Conservation (phyloP, 2,797 vertebrate species). For the Glossophaga mutica region DNA sequence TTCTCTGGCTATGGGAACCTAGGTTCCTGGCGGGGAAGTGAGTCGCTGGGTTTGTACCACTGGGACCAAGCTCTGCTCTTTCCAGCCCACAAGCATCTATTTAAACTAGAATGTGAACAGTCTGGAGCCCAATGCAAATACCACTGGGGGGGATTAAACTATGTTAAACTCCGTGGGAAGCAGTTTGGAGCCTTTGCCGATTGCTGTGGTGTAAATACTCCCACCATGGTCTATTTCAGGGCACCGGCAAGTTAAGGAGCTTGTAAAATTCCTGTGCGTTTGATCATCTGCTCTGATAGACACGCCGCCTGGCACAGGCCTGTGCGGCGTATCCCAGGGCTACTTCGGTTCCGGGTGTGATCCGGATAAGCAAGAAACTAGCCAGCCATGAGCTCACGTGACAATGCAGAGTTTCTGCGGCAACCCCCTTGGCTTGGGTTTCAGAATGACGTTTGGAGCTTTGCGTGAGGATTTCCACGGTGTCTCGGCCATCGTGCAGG, state of each 20-base stretch:
- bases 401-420: accelerated
- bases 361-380: accelerated
- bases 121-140: too few species aligned
- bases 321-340: accelerated
- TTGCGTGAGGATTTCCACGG: accelerated
- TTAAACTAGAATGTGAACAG: too few species aligned
- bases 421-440: neutral
- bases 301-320: accelerated
- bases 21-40: too few species aligned
- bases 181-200: neutral
- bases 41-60: too few species aligned
- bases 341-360: neutral
- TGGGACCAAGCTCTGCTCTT: neutral
- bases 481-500: neutral
- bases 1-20: too few species aligned
- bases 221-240: neutral
- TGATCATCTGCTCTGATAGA: neutral
- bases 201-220: neutral
- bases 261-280: neutral
- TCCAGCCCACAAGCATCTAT: too few species aligned
- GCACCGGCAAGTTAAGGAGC: neutral
- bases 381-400: accelerated
- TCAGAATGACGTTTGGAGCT: neutral
- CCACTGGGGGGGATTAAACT: too few species aligned
- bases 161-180: too few species aligned